phyloP scores from a whole-genome alignment of 2,888 invertebrate species.

The Galerucella calmariensis region DNA sequence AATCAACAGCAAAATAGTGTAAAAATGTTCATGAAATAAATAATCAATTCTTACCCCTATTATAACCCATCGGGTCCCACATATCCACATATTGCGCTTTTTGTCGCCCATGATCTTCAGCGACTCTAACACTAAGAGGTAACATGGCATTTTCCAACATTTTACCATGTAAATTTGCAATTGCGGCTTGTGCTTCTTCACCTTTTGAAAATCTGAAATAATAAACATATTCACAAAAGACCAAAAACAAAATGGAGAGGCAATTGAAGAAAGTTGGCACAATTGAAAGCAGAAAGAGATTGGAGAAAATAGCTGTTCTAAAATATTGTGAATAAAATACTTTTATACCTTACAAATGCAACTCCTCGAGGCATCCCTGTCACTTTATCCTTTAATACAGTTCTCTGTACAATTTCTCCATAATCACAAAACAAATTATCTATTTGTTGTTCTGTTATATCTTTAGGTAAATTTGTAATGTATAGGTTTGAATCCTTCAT shows the following conservation, averaged over 20 bases:
- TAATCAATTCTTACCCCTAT: slow-evolving; percentile 56
- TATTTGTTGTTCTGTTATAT: slow-evolving; percentile 84
- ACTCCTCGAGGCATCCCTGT: slow-evolving; percentile 90
- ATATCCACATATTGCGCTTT: slow-evolving; percentile 72
- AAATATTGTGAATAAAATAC: not conserved
- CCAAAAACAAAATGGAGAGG: not conserved
- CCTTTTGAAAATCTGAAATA: slow-evolving; percentile 80
- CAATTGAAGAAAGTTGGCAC: no score
- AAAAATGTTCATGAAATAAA: slow-evolving; percentile 33
- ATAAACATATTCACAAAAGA: not conserved
- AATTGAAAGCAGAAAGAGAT: no score
- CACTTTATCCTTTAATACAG: slow-evolving; percentile 88
- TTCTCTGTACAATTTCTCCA: slow-evolving; percentile 92
- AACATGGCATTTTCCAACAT: slow-evolving; percentile 86
- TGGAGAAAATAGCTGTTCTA: not conserved
- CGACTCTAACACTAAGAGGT: slow-evolving; percentile 80
- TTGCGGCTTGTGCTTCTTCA: slow-evolving; percentile 91
- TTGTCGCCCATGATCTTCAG: slow-evolving; percentile 87
- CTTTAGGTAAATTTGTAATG: slow-evolving; percentile 90
- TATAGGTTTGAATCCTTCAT: slow-evolving; percentile 95
- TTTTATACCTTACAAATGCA: slow-evolving; percentile 85
- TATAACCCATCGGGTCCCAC: slow-evolving; percentile 56
- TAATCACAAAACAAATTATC: slow-evolving; percentile 88
- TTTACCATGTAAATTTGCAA: slow-evolving; percentile 84
- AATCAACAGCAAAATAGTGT: not conserved